A percentile compares a stretch with the other conserved stretches of the same genome.
These are phyloP conservation scores for Hylomyscus alleni DNA, from an alignment of 2,797 vertebrate genomes.

Conservation along the genomic window DNA sequence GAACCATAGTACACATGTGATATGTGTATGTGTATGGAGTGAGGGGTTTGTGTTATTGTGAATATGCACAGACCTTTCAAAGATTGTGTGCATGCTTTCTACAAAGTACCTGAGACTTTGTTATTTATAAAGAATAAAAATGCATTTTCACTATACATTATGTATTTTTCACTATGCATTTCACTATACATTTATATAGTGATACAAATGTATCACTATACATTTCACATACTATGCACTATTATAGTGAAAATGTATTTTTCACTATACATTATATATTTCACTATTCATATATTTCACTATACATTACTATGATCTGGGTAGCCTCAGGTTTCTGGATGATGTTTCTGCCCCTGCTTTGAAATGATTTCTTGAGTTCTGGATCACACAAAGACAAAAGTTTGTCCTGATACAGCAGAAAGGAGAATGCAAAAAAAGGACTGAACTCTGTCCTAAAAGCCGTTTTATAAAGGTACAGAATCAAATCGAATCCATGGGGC, in stretches of 20 bases:
- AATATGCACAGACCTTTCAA: neutral
- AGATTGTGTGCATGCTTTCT: neutral
- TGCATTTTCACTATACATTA: neutral
- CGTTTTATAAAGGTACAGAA: neutral
- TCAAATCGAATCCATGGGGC: neutral
- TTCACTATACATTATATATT: neutral
- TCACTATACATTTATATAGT: no score
- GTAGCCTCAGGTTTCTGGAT: neutral
- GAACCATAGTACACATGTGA: no score
- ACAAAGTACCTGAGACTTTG: neutral
- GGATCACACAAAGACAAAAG: neutral
- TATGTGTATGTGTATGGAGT: neutral
- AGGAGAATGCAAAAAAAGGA: neutral
- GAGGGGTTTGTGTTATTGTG: rapidly evolving
- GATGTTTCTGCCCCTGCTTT: neutral
- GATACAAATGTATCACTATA: no score
- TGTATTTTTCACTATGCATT: no score
- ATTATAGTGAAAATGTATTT: no score
- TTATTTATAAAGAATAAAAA: neutral
- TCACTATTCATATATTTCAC: no score
- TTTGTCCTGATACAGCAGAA: neutral
- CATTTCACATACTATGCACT: no score
- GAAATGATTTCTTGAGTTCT: neutral
- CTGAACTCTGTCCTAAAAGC: neutral
- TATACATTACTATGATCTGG: neutral